A percentile compares a stretch with the other conserved stretches of the same genome.
These are phyloP conservation scores for Nasalis larvatus DNA, from an alignment of 2,113 vertebrate genomes.

Conservation along the genomic window DNA sequence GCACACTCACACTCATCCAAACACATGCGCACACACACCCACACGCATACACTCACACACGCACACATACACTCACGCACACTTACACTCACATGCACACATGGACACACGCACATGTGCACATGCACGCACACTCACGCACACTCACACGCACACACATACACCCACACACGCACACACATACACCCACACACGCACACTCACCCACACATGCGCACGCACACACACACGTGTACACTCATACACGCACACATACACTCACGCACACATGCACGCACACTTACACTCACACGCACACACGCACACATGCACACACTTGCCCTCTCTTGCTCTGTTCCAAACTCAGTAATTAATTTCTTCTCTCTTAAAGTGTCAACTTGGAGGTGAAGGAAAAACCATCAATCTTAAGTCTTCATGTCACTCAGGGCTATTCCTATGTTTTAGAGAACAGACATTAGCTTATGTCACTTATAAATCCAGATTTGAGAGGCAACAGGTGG, in stretches of 20 bases:
- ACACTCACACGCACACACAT: too few relatives aligned
- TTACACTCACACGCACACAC: neutral
- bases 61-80: too few relatives aligned
- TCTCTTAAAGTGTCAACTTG: neutral
- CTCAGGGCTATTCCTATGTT: neutral
- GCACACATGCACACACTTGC: too few relatives aligned
- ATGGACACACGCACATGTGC: too few relatives aligned
- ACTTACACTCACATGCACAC: too few relatives aligned
- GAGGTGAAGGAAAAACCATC: neutral
- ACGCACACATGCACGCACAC: too few relatives aligned
- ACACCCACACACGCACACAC: accelerated
- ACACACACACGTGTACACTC: too few relatives aligned
- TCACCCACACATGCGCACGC: accelerated
- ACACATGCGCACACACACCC: accelerated
- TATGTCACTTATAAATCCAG: too few relatives aligned
- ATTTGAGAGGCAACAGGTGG: neutral
- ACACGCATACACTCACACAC: too few relatives aligned
- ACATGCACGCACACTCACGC: too few relatives aligned
- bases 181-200: accelerated
- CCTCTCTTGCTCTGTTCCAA: neutral
- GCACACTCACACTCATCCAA: too few relatives aligned
- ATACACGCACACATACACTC: neutral
- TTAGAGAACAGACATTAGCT: neutral
- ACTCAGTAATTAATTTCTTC: neutral
- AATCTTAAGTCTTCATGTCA: neutral